These are phyloP conservation scores for Tylochromis polylepis DNA, from an alignment of 2,113 vertebrate genomes.

Conservation along the genomic window DNA sequence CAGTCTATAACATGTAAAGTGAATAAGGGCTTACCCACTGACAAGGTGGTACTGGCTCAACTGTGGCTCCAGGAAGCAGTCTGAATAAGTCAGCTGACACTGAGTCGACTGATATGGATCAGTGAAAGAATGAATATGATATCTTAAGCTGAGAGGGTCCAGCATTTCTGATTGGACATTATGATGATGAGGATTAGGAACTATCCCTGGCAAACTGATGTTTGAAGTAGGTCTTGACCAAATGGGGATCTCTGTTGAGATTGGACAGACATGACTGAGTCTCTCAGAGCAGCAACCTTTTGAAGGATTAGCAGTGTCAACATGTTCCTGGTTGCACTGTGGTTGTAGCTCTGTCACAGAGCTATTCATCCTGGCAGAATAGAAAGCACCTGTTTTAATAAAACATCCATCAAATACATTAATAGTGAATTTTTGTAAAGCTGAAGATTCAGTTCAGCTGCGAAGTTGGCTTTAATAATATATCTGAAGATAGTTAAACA, in stretches of 20 bases:
- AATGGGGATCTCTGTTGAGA: background rate
- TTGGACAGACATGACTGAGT: background rate
- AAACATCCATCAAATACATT: background rate
- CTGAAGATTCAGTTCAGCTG: background rate
- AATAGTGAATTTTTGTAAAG: background rate
- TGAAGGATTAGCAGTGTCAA: background rate
- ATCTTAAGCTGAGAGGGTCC: background rate
- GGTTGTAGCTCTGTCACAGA: background rate
- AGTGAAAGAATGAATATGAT: background rate
- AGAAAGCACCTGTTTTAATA: background rate
- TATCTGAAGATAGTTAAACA: background rate
- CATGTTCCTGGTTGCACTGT: background rate
- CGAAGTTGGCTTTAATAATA: background rate
- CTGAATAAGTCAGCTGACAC: background rate
- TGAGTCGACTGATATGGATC: background rate
- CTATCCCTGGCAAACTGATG: background rate
- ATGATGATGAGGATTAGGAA: background rate
- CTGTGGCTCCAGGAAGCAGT: background rate
- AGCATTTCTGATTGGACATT: background rate
- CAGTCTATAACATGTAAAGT: background rate
- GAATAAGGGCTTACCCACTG: background rate
- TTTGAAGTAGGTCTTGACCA: background rate
- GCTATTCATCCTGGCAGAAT: background rate
- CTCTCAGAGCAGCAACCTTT: background rate
- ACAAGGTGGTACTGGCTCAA: slow-evolving; percentile 2